These are phyloP conservation scores for Castor canadensis DNA, from an alignment of 2,113 vertebrate species.

Conservation along the genomic window DNA sequence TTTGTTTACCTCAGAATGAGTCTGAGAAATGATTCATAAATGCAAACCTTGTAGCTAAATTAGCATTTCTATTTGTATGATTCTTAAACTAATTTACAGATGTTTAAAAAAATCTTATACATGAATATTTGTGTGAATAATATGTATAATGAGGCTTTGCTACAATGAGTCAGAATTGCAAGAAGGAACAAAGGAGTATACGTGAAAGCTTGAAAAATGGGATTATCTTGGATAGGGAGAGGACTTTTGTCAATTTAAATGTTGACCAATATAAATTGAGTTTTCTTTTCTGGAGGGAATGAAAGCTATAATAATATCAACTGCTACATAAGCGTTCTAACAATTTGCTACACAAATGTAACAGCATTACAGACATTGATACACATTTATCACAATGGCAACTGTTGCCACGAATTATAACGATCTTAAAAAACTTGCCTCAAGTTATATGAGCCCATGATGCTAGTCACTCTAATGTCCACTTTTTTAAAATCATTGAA, in stretches of 20 bases:
- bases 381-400: not conserved
- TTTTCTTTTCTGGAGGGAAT: not conserved
- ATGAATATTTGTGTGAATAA: not conserved
- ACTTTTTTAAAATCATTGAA: not conserved
- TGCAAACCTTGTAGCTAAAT: not conserved
- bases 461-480: not conserved
- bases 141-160: not conserved
- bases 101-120: not conserved
- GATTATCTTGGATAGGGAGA: not conserved
- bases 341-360: not conserved
- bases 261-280: not conserved
- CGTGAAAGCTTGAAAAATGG: not conserved
- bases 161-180: not conserved
- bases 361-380: not conserved
- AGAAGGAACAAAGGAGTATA: not conserved
- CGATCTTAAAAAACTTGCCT: not conserved
- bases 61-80: not conserved
- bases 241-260: not conserved
- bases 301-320: not conserved
- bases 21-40: not conserved
- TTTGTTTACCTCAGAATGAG: not conserved
- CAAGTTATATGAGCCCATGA: not conserved
- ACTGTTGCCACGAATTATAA: not conserved
- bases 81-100: not conserved
- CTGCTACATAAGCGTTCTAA: not conserved